Base-by-base conservation (phyloP, 2,797 vertebrate species). In the Muscicapa striata region DNA sequence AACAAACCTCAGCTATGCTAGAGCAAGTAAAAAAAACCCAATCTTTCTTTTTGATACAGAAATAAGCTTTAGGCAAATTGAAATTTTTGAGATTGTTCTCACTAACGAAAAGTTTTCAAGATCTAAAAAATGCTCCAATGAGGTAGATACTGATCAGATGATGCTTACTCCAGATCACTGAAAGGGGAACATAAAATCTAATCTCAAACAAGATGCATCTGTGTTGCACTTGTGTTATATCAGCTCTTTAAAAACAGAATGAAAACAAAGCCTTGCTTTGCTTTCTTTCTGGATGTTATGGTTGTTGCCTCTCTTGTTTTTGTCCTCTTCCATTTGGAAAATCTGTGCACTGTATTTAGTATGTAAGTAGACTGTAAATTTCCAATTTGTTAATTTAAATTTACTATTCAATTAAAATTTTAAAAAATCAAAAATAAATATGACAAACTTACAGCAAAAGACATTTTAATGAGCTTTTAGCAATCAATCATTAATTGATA, bases 1-100 rank as follows among this genome's bases (percentile, higher is more conserved):
- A 95, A 92, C 68, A 94, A 83, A 83, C 72, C 77, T 94, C 81
- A 89, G 6, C 52, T 85, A 81, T 52, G 62, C n/a, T 72, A 87
- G 4, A 85, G 51, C 57, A 87, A 68, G 19, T 89, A 77, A 77
- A 57, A 55, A 57, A 73, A 24, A 0, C 0, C 3, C 4, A 43
- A 1, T 72, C 30, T 70, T 92, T 52, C 32, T 17, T 82, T 91
- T 82, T 87, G 57, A 93, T 81, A 58, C 13, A 87, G 34, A 30
- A 79, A 41, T 51, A 52, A n/a, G 52, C 67, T 87, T 69, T 64
- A 87, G 75, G 17, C 89, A 92, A 85, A 66, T 54, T 72, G 58
- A 87, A 79, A 83, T 76, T 77, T 80, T 64, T 80, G 49, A 89
- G 36, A 63, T 36, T 73, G 30, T 82, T 78, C 62, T 75, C 22